These are phyloP conservation scores for Prunella himalayana DNA, from an alignment of 2,113 vertebrate species.

Conservation along the genomic window DNA sequence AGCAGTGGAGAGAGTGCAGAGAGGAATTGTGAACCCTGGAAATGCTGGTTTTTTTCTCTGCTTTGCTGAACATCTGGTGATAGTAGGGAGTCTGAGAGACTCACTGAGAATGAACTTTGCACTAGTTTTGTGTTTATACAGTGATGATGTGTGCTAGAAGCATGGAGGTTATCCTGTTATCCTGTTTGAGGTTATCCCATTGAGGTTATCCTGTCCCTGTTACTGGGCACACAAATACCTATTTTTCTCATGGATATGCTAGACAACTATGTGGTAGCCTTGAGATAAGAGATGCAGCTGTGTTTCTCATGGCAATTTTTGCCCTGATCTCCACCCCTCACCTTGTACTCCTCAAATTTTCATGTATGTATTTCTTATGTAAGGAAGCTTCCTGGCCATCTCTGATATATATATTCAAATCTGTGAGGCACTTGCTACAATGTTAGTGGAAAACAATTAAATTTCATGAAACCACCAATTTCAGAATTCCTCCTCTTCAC, in stretches of 20 bases:
- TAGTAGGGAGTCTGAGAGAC: neutral
- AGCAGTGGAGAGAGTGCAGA: neutral
- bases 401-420: neutral
- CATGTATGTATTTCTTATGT: neutral
- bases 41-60: neutral
- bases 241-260: neutral
- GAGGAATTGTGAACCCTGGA: fast-evolving
- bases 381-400: neutral
- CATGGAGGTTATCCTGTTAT: neutral
- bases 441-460: neutral
- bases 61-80: neutral
- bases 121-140: neutral
- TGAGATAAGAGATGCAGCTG: neutral
- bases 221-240: neutral
- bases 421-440: neutral
- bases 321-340: neutral
- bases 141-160: neutral
- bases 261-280: neutral
- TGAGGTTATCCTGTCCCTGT: neutral
- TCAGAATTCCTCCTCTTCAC: neutral
- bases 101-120: neutral
- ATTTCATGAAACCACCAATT: neutral
- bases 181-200: too few species aligned
- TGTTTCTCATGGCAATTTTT: neutral
- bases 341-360: neutral